Conservation (phyloP, 2,113 vertebrate species). For the Paradisaea rubra region DNA sequence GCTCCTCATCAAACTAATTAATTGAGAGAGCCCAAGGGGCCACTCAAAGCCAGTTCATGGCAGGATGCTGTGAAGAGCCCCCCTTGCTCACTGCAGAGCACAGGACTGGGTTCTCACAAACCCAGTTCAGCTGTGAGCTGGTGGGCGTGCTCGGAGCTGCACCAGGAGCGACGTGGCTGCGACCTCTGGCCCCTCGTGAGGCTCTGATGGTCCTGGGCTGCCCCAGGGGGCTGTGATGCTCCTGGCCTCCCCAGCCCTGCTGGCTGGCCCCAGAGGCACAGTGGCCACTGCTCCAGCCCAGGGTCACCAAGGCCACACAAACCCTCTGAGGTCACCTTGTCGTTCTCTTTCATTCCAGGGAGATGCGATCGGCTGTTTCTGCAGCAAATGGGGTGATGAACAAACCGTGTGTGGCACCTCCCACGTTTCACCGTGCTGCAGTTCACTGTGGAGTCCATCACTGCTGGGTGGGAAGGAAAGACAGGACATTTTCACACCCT, state of each 20-base stretch:
- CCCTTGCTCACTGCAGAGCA: not conserved
- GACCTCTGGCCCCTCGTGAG: fast-evolving
- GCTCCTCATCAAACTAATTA: not conserved
- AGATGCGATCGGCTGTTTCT: fast-evolving
- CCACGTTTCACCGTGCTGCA: not conserved
- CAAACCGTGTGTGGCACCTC: not conserved
- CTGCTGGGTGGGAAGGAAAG: not conserved
- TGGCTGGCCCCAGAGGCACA: not conserved
- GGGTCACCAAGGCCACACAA: fast-evolving
- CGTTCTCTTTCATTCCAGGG: not conserved
- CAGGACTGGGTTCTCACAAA: not conserved
- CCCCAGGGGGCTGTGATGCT: fast-evolving
- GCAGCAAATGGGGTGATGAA: not conserved
- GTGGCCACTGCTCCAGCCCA: not conserved
- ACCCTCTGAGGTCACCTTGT: not conserved
- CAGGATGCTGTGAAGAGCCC: not conserved
- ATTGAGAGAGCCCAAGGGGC: not conserved
- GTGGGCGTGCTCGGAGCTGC: fast-evolving
- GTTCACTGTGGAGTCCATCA: not conserved
- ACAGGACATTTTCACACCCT: not conserved
- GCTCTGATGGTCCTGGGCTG: not conserved
- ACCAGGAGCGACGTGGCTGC: fast-evolving
- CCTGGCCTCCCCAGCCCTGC: not conserved
- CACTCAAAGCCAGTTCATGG: fast-evolving
- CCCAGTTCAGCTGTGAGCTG: fast-evolving